These are phyloP conservation scores for Ylistrum balloti DNA, from an alignment of 1,140 invertebrate genomes.

Conservation along the genomic window DNA sequence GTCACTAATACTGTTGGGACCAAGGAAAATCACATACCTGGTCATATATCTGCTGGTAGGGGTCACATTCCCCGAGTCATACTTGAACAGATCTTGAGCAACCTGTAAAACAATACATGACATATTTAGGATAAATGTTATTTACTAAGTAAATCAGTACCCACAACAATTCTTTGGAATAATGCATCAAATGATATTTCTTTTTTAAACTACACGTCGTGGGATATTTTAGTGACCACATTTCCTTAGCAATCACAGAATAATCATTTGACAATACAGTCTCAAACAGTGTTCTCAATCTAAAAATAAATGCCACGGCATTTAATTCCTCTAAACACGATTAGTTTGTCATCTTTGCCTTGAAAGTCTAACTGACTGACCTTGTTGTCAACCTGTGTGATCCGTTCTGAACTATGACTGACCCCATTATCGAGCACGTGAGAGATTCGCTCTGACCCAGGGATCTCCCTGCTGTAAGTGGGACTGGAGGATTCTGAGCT, in stretches of 20 bases:
- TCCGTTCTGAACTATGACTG: background rate
- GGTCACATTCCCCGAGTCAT: conserved; percentile 75
- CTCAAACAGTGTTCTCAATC: too few relatives aligned
- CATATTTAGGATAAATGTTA: too few relatives aligned
- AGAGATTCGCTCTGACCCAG: conserved; percentile 23
- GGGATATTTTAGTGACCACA: too few relatives aligned
- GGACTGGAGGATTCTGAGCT: conserved; percentile 76
- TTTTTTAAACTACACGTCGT: too few relatives aligned
- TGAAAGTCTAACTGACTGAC: background rate
- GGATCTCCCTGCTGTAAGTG: conserved; percentile 68
- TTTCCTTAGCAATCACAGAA: too few relatives aligned
- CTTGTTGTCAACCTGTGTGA: background rate
- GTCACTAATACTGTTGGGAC: too few relatives aligned
- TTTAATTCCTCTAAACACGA: too few relatives aligned
- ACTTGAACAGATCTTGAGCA: conserved; percentile 63
- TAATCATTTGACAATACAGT: too few relatives aligned
- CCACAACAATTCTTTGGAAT: too few relatives aligned
- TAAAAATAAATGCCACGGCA: too few relatives aligned
- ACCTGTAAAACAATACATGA: conserved; percentile 47
- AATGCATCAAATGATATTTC: too few relatives aligned
- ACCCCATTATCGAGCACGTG: conserved; percentile 9
- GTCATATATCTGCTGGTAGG: conserved; percentile 65
- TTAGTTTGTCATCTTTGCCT: background rate
- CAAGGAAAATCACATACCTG: conserved; percentile 61
- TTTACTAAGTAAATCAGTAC: too few relatives aligned